These are phyloP conservation scores for Drosophila burlai DNA, from an alignment of 1,140 invertebrate species.

Conservation along the genomic window DNA sequence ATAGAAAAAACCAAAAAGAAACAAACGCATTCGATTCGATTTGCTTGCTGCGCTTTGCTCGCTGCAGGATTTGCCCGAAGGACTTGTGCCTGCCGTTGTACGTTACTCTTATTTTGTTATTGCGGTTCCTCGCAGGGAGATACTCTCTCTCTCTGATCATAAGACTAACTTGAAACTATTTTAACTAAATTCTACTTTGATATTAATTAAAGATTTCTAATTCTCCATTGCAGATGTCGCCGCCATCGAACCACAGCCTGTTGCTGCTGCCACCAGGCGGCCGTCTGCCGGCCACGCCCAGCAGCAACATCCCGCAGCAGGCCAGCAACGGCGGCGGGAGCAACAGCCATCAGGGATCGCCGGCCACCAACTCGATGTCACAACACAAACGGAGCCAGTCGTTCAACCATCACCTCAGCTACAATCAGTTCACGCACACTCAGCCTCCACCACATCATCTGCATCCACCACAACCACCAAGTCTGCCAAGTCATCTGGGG, in stretches of 20 bases:
- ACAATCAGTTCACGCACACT: slow-evolving; percentile 87
- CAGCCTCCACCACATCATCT: slow-evolving; percentile 87
- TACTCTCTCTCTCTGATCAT: slow-evolving; percentile 11
- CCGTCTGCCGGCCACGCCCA: slow-evolving; percentile 49
- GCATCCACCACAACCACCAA: slow-evolving; percentile 85
- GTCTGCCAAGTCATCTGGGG: slow-evolving; percentile 85
- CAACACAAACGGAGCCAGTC: slow-evolving; percentile 88
- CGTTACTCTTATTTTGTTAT: slow-evolving; percentile 55
- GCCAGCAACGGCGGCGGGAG: slow-evolving; percentile 34
- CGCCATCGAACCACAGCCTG: slow-evolving; percentile 81
- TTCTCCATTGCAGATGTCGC: slow-evolving; percentile 86
- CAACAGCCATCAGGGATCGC: slow-evolving; percentile 54
- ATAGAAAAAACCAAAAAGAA: slow-evolving; percentile 53
- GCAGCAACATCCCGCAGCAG: slow-evolving; percentile 28
- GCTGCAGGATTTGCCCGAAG: slow-evolving; percentile 60
- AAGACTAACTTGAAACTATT: slow-evolving; percentile 32
- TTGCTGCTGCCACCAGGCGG: slow-evolving; percentile 62
- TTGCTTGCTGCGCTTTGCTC: slow-evolving; percentile 75
- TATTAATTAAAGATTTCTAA: slow-evolving; percentile 3
- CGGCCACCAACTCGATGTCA: slow-evolving; percentile 72
- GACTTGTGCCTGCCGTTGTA: slow-evolving; percentile 55
- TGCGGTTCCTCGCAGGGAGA: slow-evolving; percentile 4
- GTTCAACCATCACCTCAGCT: slow-evolving; percentile 89
- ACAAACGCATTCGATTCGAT: slow-evolving; percentile 77
- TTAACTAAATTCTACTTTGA: neutral